Percentiles rank a stretch among this genome's conserved stretches.
These are phyloP conservation scores for Ichneumoninae sp. DNA, from an alignment of 2,888 invertebrate genomes.

Conservation along the genomic window DNA sequence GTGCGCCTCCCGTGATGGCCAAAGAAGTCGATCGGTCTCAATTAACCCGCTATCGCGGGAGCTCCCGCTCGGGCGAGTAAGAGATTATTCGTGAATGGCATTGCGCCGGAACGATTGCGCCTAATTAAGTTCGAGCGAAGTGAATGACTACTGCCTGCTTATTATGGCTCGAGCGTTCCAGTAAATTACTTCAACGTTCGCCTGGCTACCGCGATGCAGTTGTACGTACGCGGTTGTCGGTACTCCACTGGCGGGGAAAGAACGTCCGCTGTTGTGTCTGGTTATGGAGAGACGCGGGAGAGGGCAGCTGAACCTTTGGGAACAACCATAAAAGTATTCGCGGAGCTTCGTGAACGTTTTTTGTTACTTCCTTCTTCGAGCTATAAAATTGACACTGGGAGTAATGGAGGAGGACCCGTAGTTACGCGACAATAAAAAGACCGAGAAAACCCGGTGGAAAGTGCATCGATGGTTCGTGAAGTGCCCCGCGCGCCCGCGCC, in stretches of 20 bases:
- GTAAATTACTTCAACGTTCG: slow-evolving; percentile 25
- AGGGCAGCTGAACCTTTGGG: slow-evolving; percentile 10
- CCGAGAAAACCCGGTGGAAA: slow-evolving; percentile 26
- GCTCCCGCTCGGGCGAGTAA: slow-evolving; percentile 52
- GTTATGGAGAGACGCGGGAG: slow-evolving; percentile 15
- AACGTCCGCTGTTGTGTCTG: not conserved
- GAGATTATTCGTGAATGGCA: slow-evolving; percentile 67
- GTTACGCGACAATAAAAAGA: slow-evolving; percentile 48
- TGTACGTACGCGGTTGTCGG: slow-evolving; percentile 21
- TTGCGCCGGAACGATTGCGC: slow-evolving; percentile 50
- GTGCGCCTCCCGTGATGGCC: slow-evolving; percentile 48
- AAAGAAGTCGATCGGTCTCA: slow-evolving; percentile 63
- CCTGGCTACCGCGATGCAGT: not conserved
- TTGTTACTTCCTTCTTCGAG: slow-evolving; percentile 13
- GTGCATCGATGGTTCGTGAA: slow-evolving; percentile 63
- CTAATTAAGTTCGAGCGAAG: slow-evolving; percentile 66
- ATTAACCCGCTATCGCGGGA: slow-evolving; percentile 44
- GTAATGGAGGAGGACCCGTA: slow-evolving; percentile 27
- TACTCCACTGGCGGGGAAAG: slow-evolving; percentile 18
- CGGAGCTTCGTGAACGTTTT: slow-evolving; percentile 36
- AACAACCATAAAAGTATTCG: slow-evolving; percentile 29
- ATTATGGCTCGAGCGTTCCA: slow-evolving; percentile 35
- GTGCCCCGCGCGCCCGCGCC: slow-evolving; percentile 5
- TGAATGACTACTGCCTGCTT: slow-evolving; percentile 44
- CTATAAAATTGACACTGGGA: slow-evolving; percentile 26